Conservation (phyloP, 2,888 invertebrate species). For the Nomada ferruginata region DNA sequence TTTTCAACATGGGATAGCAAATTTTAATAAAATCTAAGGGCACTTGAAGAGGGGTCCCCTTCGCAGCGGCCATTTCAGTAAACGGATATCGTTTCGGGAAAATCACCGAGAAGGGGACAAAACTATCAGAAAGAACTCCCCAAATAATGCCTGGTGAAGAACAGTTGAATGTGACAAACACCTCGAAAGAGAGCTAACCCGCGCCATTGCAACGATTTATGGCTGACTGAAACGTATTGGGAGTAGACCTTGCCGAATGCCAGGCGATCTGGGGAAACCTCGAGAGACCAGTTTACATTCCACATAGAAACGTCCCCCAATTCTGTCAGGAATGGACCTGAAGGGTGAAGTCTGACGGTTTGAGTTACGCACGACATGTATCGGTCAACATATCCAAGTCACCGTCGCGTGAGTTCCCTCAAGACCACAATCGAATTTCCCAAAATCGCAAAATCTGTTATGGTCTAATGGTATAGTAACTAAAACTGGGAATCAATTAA, state of each 20-base stretch:
- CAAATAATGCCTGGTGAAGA: conserved; percentile 24
- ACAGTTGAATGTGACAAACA: conserved; percentile 43
- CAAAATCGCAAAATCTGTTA: background rate
- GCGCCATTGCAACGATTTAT: conserved; percentile 42
- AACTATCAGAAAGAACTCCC: conserved; percentile 22
- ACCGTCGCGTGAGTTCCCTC: background rate
- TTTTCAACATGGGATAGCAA: too few relatives aligned
- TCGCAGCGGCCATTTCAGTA: conserved; percentile 15
- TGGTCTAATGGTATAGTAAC: background rate
- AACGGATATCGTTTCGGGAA: conserved; percentile 10
- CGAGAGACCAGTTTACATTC: conserved; percentile 52
- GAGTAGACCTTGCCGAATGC: conserved; percentile 42
- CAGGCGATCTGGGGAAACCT: conserved; percentile 46
- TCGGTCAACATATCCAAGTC: conserved; percentile 5
- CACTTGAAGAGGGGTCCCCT: background rate
- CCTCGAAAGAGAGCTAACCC: conserved; percentile 19
- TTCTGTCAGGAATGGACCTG: conserved; percentile 43
- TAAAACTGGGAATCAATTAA: background rate
- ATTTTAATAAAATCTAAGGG: background rate
- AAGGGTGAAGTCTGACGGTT: conserved; percentile 51
- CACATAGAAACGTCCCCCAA: conserved; percentile 50
- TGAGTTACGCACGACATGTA: conserved; percentile 17
- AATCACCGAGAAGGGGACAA: conserved; percentile 18
- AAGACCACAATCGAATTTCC: background rate
- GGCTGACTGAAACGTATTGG: conserved; percentile 32